Evolutionary conservation across 1,140 invertebrate genomes (phyloP), one percentile per base, ranked within the genome.

Genomic region (Drosophila kohkoa): DNA sequence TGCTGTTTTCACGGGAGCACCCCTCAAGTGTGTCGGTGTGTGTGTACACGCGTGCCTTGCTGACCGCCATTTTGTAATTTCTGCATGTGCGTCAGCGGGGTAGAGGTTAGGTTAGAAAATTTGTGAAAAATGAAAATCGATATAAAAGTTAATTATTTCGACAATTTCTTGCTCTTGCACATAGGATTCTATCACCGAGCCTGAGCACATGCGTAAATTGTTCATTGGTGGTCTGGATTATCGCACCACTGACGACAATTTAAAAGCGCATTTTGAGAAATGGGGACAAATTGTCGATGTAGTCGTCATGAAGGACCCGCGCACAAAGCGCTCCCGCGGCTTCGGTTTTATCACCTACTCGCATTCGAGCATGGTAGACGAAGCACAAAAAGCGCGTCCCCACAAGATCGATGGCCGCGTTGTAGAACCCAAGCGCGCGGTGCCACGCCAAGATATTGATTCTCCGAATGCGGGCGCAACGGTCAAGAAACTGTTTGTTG

Each of bases 291-390:
- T 99, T 80, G 97, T 98, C 0, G 99, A 99, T 93, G 98, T 98
- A 43, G 98, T 99, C 16, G 99, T 99, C 0, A 99, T 99, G 98
- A 98, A 98, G 90, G 99, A 99, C 93, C 97, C 98, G 0, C 96
- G 97, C 77, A 99, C 98, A 0, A 97, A 97, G 82, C 93, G 96
- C 67, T 99, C 98, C 2, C 94, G 98, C 81, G 98, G 98, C 0
- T 99, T 99, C 94, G 98, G 98, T n/a, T 99, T 99, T 92, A 98
- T 99, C 41, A 99, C 98, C 5, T 99, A 98, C 92, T 97, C 97
- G 1, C 93, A 95, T 77, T 96, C 97, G n/a, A 95, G 96, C 77
- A 98, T 98, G 97, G 97, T 99, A 35, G 98, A 99, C 94, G 96
- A 97, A 93, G 98, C 98, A 1, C 98, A 99, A 93, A 95, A 95